Conservation (phyloP, 2,888 invertebrate species). For the Hydrotaea diabolus region DNA sequence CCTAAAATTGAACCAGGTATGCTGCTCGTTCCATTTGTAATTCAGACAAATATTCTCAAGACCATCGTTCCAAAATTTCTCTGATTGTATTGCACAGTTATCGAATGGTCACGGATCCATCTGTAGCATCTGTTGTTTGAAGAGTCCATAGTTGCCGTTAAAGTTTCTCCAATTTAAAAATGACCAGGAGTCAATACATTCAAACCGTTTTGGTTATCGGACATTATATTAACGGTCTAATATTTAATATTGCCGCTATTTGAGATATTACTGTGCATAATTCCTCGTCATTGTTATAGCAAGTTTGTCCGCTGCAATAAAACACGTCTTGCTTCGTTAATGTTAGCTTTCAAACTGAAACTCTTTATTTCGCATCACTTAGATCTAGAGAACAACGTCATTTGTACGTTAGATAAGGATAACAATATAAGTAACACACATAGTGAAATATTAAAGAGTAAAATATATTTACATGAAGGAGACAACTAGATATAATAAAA, state of each 20-base stretch:
- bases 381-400: too few species aligned
- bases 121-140: slow-evolving; percentile 34
- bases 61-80: slow-evolving; percentile 40
- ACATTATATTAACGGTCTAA: slow-evolving; percentile 43
- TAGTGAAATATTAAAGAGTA: too few species aligned
- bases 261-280: slow-evolving; percentile 36
- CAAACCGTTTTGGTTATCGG: slow-evolving; percentile 45
- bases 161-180: slow-evolving; percentile 47
- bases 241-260: slow-evolving; percentile 49
- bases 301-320: too few species aligned
- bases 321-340: too few species aligned
- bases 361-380: too few species aligned
- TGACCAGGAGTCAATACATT: slow-evolving; percentile 34
- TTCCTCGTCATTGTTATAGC: slow-evolving; percentile 28
- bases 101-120: slow-evolving; percentile 47
- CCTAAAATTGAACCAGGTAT: too few species aligned
- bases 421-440: too few species aligned
- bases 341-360: too few species aligned
- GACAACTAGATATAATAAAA: too few species aligned
- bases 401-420: too few species aligned
- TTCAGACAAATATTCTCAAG: slow-evolving; percentile 44
- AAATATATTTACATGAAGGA: too few species aligned
- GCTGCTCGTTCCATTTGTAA: too few species aligned
- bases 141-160: slow-evolving; percentile 30
- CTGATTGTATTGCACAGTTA: slow-evolving; percentile 33